Conservation (phyloP, 2,888 invertebrate genomes). For the Corythucha ciliata region DNA sequence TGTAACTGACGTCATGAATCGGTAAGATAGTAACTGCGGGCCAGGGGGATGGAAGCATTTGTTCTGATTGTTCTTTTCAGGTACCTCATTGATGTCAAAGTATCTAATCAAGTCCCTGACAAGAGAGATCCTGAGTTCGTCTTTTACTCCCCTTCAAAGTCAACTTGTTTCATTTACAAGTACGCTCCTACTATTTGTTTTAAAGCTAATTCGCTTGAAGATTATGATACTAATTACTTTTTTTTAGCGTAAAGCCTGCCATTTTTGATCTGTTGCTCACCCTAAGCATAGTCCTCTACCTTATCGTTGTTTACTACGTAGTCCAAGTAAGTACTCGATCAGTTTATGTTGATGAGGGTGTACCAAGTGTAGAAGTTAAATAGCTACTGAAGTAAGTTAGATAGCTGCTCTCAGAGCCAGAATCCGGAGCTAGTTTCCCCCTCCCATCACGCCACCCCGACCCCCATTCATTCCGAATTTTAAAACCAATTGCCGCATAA, state of each 20-base stretch:
- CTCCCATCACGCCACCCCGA: no score
- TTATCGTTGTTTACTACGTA: constrained; percentile 72
- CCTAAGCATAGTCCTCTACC: constrained; percentile 70
- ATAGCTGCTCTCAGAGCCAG: no score
- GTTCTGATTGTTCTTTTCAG: constrained; percentile 41
- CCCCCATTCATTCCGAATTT: no score
- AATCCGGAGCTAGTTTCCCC: no score
- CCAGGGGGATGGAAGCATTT: not conserved
- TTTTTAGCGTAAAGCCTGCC: constrained; percentile 88
- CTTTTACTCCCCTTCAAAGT: constrained; percentile 74
- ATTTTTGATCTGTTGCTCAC: constrained; percentile 94
- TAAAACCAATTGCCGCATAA: no score
- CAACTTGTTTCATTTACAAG: constrained; percentile 79
- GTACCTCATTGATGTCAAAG: constrained; percentile 67
- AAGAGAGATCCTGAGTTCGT: constrained; percentile 87
- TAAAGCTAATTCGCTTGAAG: not conserved
- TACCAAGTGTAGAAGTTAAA: no score
- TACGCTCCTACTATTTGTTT: no score
- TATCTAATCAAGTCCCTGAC: constrained; percentile 60
- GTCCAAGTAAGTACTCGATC: constrained; percentile 51
- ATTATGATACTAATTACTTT: constrained; percentile 26
- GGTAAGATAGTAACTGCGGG: constrained; percentile 34
- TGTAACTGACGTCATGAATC: constrained; percentile 59
- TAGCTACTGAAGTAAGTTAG: no score
- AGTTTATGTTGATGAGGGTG: no score